Conservation (phyloP, 2,888 invertebrate genomes). For the Fragum whitleyi region DNA sequence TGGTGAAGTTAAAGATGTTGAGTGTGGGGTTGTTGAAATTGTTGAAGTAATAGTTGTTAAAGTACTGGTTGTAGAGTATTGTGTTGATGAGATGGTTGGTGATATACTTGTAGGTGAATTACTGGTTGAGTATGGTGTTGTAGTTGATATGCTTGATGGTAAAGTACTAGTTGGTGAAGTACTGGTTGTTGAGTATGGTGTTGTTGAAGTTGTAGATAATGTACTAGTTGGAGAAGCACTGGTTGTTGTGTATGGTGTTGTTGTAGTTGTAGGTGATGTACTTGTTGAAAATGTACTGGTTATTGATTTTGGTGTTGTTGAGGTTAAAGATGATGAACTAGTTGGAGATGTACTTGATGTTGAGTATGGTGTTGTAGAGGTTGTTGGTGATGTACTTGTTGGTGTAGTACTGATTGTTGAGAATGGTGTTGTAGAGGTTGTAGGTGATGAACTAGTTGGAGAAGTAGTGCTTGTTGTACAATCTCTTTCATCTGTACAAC, state of each 20-base stretch:
- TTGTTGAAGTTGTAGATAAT: too few species aligned
- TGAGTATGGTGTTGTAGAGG: neutral
- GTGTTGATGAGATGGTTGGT: neutral
- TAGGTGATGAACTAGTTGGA: neutral
- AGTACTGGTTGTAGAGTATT: neutral
- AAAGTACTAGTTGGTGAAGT: too few species aligned
- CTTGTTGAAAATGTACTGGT: neutral
- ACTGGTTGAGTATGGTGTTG: neutral
- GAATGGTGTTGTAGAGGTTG: neutral
- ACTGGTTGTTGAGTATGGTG: too few species aligned
- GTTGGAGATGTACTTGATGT: neutral
- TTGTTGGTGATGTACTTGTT: neutral
- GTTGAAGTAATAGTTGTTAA: neutral
- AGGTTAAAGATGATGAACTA: neutral
- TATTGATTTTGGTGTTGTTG: neutral
- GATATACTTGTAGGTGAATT: neutral
- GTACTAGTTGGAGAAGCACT: neutral
- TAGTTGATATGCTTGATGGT: neutral
- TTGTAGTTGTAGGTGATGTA: neutral
- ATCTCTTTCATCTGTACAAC: too few species aligned
- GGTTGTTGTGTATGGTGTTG: slow-evolving; percentile 3
- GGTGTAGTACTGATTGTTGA: neutral
- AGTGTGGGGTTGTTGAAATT: neutral
- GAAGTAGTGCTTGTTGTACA: too few species aligned
- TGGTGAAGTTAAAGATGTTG: neutral